Conservation (phyloP, 2,113 vertebrate genomes). For the Hemibagrus wyckioides region DNA sequence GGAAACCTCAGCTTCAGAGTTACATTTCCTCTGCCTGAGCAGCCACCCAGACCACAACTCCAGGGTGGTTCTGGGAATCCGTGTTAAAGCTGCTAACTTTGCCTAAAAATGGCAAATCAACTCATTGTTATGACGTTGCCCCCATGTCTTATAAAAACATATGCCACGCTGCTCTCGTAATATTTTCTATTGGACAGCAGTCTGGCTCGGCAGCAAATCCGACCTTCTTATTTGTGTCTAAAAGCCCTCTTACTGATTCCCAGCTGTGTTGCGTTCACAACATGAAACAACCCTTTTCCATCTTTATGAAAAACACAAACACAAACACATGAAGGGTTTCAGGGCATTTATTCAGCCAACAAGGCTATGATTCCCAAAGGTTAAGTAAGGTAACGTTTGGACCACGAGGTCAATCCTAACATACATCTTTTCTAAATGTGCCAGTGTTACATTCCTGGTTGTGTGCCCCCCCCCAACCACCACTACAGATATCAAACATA, state of each 20-base stretch:
- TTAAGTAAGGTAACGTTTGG: conserved; percentile 12
- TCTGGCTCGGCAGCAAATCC: conserved; percentile 35
- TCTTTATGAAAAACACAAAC: conserved; percentile 15
- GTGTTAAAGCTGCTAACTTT: conserved; percentile 48
- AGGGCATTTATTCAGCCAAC: not conserved
- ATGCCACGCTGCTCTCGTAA: conserved; percentile 44
- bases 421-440: not conserved
- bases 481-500: not conserved
- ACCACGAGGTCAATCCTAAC: not conserved
- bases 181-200: conserved; percentile 40
- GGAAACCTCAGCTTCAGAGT: conserved; percentile 50
- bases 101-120: conserved; percentile 55
- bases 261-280: conserved; percentile 36
- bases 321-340: conserved; percentile 10
- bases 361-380: conserved; percentile 5
- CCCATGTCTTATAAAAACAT: conserved; percentile 53
- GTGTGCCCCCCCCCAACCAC: too few species aligned
- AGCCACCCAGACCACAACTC: conserved; percentile 56
- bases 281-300: conserved; percentile 25
- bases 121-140: conserved; percentile 46
- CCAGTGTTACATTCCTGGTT: not conserved
- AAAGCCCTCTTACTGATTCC: conserved; percentile 28
- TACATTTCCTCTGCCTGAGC: conserved; percentile 47
- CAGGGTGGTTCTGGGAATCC: conserved; percentile 59
- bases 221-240: conserved; percentile 30